These are phyloP conservation scores for Zaprionus nigranus DNA, from an alignment of 1,140 invertebrate genomes.

Conservation along the genomic window DNA sequence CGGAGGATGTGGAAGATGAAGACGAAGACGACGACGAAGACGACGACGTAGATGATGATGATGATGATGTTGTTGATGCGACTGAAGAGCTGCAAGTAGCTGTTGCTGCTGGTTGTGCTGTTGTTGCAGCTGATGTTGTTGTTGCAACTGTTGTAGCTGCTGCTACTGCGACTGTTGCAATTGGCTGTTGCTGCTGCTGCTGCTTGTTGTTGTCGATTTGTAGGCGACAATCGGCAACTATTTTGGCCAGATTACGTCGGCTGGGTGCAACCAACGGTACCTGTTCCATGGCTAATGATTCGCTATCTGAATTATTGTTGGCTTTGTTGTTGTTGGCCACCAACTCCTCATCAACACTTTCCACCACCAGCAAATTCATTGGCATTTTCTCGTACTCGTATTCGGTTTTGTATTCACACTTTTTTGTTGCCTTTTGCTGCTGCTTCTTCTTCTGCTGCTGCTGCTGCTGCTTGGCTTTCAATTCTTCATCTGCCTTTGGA, in stretches of 20 bases:
- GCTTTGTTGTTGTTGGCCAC: conserved; percentile 11
- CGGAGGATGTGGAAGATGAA: conserved; percentile 64
- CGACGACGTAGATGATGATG: conserved; percentile 41
- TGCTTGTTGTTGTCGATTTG: conserved; percentile 63
- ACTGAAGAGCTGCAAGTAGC: conserved; percentile 24
- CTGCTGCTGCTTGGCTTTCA: conserved; percentile 65
- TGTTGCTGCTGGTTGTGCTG: conserved; percentile 33
- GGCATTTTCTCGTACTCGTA: conserved; percentile 73
- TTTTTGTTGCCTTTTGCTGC: conserved; percentile 60
- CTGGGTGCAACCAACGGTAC: conserved; percentile 73
- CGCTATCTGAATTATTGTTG: conserved; percentile 53
- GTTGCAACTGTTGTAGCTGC: conserved; percentile 33
- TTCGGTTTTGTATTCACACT: conserved; percentile 59
- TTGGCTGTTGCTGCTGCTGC: conserved; percentile 40
- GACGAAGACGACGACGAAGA: no score
- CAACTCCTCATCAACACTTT: conserved; percentile 60
- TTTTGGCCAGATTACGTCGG: conserved; percentile 74
- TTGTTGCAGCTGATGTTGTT: conserved; percentile 26
- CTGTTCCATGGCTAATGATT: conserved; percentile 70
- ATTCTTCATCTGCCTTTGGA: conserved; percentile 77
- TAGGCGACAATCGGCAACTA: conserved; percentile 75
- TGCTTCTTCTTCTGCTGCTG: background rate
- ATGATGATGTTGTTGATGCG: conserved; percentile 20
- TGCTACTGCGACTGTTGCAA: conserved; percentile 24
- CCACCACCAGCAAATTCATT: conserved; percentile 75